A percentile compares a stretch with the other conserved stretches of the same genome.
These are phyloP conservation scores for Xiphias gladius DNA, from an alignment of 2,113 vertebrate species.

Conservation along the genomic window DNA sequence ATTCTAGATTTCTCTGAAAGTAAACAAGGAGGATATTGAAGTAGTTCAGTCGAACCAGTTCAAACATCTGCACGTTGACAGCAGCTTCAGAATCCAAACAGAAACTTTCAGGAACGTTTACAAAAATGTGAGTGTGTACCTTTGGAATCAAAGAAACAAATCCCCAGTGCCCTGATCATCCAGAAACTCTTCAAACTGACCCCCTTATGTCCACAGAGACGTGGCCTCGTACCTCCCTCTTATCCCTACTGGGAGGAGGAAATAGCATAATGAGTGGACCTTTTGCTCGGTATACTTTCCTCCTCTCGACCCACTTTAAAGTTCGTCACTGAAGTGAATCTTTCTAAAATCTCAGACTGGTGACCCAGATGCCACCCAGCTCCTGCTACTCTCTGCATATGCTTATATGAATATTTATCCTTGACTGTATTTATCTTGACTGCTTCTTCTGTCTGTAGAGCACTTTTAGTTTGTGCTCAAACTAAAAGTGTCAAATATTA, in stretches of 20 bases:
- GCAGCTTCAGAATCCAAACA: not conserved
- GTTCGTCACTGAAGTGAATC: not conserved
- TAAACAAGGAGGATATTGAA: no score
- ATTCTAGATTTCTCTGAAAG: no score
- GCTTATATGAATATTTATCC: no score
- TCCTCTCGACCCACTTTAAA: constrained; percentile 17
- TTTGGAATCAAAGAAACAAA: not conserved
- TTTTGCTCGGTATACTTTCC: not conserved
- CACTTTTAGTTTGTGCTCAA: no score
- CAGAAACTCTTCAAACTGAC: not conserved
- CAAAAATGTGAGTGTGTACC: no score
- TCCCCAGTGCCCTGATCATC: no score
- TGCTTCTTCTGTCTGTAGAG: no score
- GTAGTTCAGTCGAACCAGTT: no score
- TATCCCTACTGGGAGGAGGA: not conserved
- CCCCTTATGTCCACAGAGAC: not conserved
- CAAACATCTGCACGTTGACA: not conserved
- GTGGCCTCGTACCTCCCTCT: not conserved
- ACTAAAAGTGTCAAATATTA: no score
- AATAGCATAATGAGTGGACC: not conserved
- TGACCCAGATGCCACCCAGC: not conserved
- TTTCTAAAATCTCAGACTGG: not conserved
- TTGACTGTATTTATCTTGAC: no score
- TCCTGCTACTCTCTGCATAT: not conserved
- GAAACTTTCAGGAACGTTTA: not conserved